Evolutionary conservation across 2,113 vertebrate species (phyloP).

Genomic region (Chloropsis hardwickii): DNA sequence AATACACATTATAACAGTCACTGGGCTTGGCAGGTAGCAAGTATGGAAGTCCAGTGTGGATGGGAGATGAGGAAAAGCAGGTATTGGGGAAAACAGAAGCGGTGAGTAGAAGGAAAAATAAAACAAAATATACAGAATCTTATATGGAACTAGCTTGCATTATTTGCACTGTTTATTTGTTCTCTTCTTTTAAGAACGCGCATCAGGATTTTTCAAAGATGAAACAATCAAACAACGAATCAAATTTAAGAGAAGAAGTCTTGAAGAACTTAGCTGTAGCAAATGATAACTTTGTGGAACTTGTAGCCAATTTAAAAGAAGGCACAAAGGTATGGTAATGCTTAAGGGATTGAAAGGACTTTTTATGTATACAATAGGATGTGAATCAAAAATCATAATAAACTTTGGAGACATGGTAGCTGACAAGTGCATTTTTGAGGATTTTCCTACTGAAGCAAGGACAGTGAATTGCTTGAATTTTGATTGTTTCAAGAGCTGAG

Average conservation of each 20-base stretch:
- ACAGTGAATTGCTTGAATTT: not conserved
- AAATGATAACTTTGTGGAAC: conserved; percentile 96
- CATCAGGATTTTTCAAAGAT: conserved; percentile 96
- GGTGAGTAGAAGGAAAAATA: not conserved
- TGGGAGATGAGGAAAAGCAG: not conserved
- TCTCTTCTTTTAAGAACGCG: conserved; percentile 71
- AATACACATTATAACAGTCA: not conserved
- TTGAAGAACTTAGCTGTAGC: conserved; percentile 95
- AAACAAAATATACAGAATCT: not conserved
- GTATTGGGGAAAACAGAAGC: not conserved
- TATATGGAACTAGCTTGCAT: not conserved
- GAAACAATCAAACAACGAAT: conserved; percentile 93
- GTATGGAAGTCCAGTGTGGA: not conserved
- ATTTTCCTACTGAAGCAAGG: not conserved
- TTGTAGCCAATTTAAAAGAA: conserved; percentile 90
- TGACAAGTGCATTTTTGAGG: not conserved
- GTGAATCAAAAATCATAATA: not conserved
- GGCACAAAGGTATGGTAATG: conserved; percentile 88
- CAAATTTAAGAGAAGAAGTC: conserved; percentile 93
- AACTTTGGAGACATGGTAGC: not conserved
- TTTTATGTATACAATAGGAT: not conserved
- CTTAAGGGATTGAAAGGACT: not conserved
- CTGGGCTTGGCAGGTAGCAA: not conserved
- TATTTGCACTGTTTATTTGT: not conserved
- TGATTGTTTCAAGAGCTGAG: not conserved